Evolutionary conservation across 2,113 vertebrate genomes (phyloP).

Genomic region (Myxocyprinus asiaticus): DNA sequence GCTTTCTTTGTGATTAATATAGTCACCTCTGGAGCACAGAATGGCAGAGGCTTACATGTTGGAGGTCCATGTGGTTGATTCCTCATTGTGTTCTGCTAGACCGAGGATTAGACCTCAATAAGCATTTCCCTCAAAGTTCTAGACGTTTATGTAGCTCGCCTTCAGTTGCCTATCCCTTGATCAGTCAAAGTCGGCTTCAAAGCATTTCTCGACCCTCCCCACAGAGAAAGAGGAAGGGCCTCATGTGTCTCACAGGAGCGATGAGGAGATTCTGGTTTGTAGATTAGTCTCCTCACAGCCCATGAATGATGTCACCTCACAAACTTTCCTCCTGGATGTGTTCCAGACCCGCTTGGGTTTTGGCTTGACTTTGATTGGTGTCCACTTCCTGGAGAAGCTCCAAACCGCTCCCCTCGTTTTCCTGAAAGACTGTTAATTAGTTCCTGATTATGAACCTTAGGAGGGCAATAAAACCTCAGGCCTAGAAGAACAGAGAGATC

Average conservation of each 20-base stretch:
- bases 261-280: conserved; percentile 40
- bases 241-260: conserved; percentile 31
- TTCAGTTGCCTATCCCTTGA: conserved; percentile 25
- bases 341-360: conserved; percentile 64
- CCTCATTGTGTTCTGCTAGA: conserved; percentile 24
- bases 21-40: background rate
- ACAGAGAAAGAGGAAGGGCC: conserved; percentile 32
- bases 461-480: conserved; percentile 68
- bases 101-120: conserved; percentile 18
- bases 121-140: conserved; percentile 1
- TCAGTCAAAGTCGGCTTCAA: conserved; percentile 39
- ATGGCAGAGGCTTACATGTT: background rate
- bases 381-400: conserved; percentile 67
- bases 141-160: conserved; percentile 29
- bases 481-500: conserved; percentile 60
- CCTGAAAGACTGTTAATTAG: conserved; percentile 75
- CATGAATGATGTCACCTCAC: conserved; percentile 51
- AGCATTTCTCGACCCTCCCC: conserved; percentile 21
- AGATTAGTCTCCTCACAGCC: conserved; percentile 36
- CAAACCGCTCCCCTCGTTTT: conserved; percentile 49
- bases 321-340: conserved; percentile 45
- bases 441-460: conserved; percentile 73
- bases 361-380: conserved; percentile 70
- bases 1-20: background rate
- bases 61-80: conserved; percentile 13